Evolutionary conservation across 1,140 invertebrate species (phyloP).

Genomic region (Anastatus disparis): DNA sequence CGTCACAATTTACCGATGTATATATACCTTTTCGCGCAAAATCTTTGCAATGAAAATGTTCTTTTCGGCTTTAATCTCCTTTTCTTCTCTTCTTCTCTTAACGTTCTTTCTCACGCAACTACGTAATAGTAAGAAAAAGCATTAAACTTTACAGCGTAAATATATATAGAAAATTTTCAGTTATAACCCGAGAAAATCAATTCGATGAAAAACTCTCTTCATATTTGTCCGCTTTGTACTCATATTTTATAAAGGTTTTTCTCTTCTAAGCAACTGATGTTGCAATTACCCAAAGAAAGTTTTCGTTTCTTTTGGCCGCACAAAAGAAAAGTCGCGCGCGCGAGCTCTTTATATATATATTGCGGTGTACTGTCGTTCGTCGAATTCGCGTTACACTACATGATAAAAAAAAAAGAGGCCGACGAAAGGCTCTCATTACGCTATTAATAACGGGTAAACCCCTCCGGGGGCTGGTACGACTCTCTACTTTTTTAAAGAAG

Average conservation of each 20-base stretch:
- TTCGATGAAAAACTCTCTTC: not conserved
- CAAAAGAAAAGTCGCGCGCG: not conserved
- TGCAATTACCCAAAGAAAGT: not conserved
- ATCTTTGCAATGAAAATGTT: no score
- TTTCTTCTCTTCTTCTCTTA: no score
- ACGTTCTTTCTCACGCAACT: no score
- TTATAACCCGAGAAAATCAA: not conserved
- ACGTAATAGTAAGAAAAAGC: no score
- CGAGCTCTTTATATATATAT: no score
- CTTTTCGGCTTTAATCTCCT: no score
- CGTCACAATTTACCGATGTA: slow-evolving; percentile 9
- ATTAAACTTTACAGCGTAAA: no score
- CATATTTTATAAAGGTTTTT: not conserved
- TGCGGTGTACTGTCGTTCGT: not conserved
- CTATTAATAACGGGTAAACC: slow-evolving; percentile 38
- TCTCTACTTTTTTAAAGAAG: no score
- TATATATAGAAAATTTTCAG: not conserved
- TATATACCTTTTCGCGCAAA: no score
- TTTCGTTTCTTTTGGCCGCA: not conserved
- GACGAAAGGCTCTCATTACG: slow-evolving; percentile 29
- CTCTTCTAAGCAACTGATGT: not conserved
- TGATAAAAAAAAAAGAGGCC: not conserved
- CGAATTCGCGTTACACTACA: not conserved
- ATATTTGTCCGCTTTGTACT: not conserved
- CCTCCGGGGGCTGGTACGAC: not conserved